Base-by-base conservation (phyloP, 2,888 invertebrate genomes). In the Yponomeuta evonymella region DNA sequence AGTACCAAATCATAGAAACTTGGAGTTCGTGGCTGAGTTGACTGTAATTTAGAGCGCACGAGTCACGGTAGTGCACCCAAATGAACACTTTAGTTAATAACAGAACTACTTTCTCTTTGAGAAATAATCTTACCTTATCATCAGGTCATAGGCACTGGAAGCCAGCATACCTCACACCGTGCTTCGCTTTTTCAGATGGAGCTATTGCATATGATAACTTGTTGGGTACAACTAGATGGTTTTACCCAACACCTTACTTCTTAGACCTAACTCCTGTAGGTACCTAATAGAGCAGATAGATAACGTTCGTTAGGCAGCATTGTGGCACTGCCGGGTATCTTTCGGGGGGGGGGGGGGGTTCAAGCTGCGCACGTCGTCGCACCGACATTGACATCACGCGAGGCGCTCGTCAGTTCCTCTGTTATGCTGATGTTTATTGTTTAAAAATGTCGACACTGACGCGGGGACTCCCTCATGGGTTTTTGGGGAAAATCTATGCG, bases 381-480 rank as follows among this genome's bases (percentile, higher is more conserved):
- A 30, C 48, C n/a, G 68, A n/a, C 36, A 23, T 58, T 58, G 85
- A 86, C 83, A 85, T 86, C 89, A 90, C 89, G 90, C 90, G 81
- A 89, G 76, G 73, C 81, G 88, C 83, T 89, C 90, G 83, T 90
- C 89, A 89, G 81, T 80, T 76, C 78, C 79, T 79, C 79, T 77
- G 73, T 75, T 74, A 74, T 75, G 62, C 33, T 15, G 75, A 76
- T 75, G 76, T 76, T 74, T 75, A 75, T 77, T 76, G 74, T 74
- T 78, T 81, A 82, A 33, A 43, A 70, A 9, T 63, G 63, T 51
- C 15, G 58, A 79, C 79, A 78, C 81, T 84, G 82, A 83, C 81
- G 82, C 77, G 76, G 78, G n/a, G n/a, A n/a, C 30, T 23, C 65
- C 69, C 48, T 58, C 15, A 58, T 23, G 77, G 76, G 74, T 74